Base-by-base conservation (phyloP, 2,113 vertebrate species). In the Machaerirhynchus nigripectus region DNA sequence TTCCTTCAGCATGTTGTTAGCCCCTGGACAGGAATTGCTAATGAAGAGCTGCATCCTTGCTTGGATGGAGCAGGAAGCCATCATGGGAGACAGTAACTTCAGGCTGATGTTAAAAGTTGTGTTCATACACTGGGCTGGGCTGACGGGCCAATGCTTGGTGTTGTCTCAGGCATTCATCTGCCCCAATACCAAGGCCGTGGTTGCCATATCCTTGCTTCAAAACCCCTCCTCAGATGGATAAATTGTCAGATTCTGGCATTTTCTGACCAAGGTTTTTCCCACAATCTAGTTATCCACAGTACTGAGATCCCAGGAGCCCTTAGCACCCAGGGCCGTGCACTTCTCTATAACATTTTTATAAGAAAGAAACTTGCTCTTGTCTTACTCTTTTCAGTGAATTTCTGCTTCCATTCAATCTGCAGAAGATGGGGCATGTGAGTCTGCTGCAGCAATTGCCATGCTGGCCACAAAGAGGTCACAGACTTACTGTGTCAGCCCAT, bases 291-390 rank as follows among this genome's bases (percentile, higher is more conserved):
- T 56, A 57, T 33, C 26, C 37, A 61, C 8, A n/a, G 13, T 11
- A 75, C 13, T n/a, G 44, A 73, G n/a, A 57, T 69, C 37, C 20
- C 22, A 37, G 18, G 83, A 4, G 13, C 11, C n/a, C 15, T 56
- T 23, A 53, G 26, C 0, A 0, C 21, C 20, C 73, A 76, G 35
- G 11, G 13, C 19, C 0, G 0, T 49, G 23, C 10, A 59, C 7
- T 70, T 69, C 70, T 61, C 28, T 23, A 24, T 12, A 31, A 80
- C 6, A 71, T 49, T 82, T 87, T 92, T 60, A 40, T 84, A 24
- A 81, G 60, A 11, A 53, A 68, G 76, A 80, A 44, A 2, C 0
- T 5, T 57, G 6, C 16, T 70, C 57, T 61, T 68, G 16, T 33
- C 24, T 82, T 75, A 35, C 20, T 80, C 37, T 88, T 85, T 74